phyloP scores from a whole-genome alignment of 1,140 invertebrate species.

The Hylaeus volcanicus region DNA sequence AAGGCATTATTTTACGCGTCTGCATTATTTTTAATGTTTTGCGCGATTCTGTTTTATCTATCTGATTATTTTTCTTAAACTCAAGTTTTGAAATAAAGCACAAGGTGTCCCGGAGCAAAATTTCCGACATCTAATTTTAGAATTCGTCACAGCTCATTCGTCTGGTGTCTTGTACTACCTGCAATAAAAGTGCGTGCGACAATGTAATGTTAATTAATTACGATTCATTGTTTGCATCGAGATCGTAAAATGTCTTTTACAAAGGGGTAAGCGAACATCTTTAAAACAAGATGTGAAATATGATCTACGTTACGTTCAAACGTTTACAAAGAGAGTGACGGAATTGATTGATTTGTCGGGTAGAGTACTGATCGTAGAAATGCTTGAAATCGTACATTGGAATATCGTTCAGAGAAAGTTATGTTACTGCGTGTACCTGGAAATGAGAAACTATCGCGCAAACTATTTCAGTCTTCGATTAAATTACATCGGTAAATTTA shows the following conservation, averaged over 20 bases:
- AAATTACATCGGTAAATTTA: conserved; percentile 54
- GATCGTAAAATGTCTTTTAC: conserved; percentile 34
- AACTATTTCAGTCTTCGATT: conserved; percentile 51
- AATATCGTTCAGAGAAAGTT: neutral
- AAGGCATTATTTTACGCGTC: neutral
- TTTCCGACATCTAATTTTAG: conserved; percentile 57
- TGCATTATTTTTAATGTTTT: neutral
- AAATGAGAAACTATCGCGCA: conserved; percentile 18
- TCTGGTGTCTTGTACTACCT: conserved; percentile 29
- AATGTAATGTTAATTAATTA: conserved; percentile 34
- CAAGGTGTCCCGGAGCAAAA: neutral
- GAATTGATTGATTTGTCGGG: neutral
- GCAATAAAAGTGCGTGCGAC: neutral
- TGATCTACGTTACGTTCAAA: neutral
- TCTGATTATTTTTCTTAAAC: neutral
- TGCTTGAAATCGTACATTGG: neutral
- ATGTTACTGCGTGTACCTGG: neutral
- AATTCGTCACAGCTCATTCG: conserved; percentile 43
- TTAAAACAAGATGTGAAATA: neutral
- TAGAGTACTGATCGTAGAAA: neutral
- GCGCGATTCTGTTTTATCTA: neutral
- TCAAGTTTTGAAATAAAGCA: conserved; percentile 14
- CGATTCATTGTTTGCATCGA: neutral
- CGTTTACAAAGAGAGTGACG: neutral
- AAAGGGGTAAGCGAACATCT: conserved; percentile 43